A percentile compares a stretch with the other conserved stretches of the same genome.
These are phyloP conservation scores for Spisula solida DNA, from an alignment of 2,888 invertebrate genomes.

Conservation along the genomic window DNA sequence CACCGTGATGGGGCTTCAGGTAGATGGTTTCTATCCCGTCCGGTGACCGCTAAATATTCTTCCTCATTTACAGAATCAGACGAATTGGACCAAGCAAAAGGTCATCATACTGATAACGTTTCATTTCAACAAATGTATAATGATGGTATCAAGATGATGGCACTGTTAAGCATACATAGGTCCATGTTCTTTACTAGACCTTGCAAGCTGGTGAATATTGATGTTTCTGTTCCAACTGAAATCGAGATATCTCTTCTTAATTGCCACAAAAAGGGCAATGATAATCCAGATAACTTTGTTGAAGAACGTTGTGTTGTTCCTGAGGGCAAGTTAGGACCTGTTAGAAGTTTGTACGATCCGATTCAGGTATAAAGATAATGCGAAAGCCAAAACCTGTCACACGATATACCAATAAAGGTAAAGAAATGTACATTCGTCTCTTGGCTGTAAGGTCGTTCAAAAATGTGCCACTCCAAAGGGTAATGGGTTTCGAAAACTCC, in stretches of 20 bases:
- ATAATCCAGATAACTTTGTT: neutral
- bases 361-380: neutral
- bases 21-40: constrained; percentile 26
- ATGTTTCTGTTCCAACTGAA: neutral
- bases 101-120: constrained; percentile 21
- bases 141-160: neutral
- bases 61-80: neutral
- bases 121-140: neutral
- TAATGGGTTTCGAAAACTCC: constrained; percentile 8
- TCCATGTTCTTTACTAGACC: constrained; percentile 24
- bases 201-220: neutral
- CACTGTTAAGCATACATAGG: neutral
- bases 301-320: neutral
- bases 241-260: neutral
- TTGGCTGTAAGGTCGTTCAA: neutral
- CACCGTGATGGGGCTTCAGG: neutral
- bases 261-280: neutral
- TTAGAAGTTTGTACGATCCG: constrained; percentile 10
- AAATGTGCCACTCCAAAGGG: neutral
- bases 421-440: neutral
- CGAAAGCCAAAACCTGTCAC: neutral
- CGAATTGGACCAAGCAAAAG: neutral
- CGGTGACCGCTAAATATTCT: neutral
- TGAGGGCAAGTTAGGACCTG: too few relatives aligned
- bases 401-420: neutral